Base-by-base conservation (phyloP, 2,113 vertebrate genomes). In the Nyctereutes procyonoides region DNA sequence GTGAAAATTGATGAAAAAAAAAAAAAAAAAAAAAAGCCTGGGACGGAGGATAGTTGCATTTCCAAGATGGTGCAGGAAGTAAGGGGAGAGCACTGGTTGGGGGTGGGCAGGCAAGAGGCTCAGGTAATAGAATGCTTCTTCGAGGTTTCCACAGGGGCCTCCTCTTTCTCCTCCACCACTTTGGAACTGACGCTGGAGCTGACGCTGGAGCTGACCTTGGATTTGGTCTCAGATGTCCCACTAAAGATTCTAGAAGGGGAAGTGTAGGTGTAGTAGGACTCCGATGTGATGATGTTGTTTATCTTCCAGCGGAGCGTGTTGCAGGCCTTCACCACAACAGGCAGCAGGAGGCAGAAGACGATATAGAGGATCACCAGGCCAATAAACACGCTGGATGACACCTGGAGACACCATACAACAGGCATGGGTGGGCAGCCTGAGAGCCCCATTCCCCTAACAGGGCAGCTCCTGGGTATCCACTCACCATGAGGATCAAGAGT, bases 401-500 rank as follows among this genome's bases (percentile, higher is more conserved):
- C 48, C 98, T 98, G 93, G 12, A n/a, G 43, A 32, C 51, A 35
- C 10, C 14, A 0, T 10, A 15, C 2, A 16, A 11, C 24, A 67
- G 32, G 26, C 13, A 0, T 6, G 3, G 24, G 48, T 9, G 62
- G 2, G 48, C 0, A 3, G 63, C 22, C 58, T 1, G 8, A 8
- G 24, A 32, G 10, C 48, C n/a, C 38, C 28, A 8, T 6, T 53
- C 69, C 20, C 32, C 22, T 77, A 26, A 19, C 8, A 24, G 79
- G 26, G 28, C 16, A 71, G 74, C 73, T 24, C 58, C n/a, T 0
- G 3, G 24, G 1, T 20, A 53, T 16, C 60, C 58, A 73, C 63
- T 95, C 96, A 98, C 98, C 28, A 84, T 13, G 35, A 98, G 4
- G 1, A 97, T 74, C 5, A 16, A 51, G 60, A 98, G 10, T 24